These are phyloP conservation scores for Oreochromis niloticus DNA, from an alignment of 2,113 vertebrate species.

Conservation along the genomic window DNA sequence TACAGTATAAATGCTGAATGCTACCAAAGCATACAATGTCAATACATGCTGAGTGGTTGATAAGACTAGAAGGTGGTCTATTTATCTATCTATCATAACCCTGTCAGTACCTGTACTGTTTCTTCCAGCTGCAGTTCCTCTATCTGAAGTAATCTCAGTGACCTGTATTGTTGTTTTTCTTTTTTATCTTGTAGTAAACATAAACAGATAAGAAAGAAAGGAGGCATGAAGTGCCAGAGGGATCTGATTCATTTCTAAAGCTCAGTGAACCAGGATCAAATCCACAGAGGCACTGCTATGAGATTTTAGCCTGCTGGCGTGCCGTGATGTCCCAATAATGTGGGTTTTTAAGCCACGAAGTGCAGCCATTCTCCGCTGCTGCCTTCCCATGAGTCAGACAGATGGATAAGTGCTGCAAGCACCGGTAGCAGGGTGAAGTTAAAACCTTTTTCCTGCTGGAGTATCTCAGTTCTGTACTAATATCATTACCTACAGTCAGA, in stretches of 20 bases:
- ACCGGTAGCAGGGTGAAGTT: neutral
- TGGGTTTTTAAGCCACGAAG: neutral
- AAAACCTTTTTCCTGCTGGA: neutral
- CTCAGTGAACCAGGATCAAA: neutral
- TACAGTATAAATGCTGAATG: neutral
- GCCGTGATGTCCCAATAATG: neutral
- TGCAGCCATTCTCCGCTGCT: neutral
- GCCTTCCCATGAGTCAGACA: neutral
- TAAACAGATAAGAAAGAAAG: neutral
- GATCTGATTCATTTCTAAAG: constrained; percentile 9
- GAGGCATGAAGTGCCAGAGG: neutral
- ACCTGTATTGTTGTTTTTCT: neutral
- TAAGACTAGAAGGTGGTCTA: neutral
- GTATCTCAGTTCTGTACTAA: neutral
- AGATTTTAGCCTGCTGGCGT: neutral
- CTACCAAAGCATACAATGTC: neutral
- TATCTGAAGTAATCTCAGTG: neutral
- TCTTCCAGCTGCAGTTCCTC: neutral
- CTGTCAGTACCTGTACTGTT: neutral
- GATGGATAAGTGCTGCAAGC: neutral
- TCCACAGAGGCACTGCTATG: neutral
- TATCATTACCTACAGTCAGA: neutral
- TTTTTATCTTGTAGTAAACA: neutral
- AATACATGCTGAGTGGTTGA: neutral
- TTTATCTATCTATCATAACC: neutral